Conservation (phyloP, 2,888 invertebrate species). For the Agrotis segetum region DNA sequence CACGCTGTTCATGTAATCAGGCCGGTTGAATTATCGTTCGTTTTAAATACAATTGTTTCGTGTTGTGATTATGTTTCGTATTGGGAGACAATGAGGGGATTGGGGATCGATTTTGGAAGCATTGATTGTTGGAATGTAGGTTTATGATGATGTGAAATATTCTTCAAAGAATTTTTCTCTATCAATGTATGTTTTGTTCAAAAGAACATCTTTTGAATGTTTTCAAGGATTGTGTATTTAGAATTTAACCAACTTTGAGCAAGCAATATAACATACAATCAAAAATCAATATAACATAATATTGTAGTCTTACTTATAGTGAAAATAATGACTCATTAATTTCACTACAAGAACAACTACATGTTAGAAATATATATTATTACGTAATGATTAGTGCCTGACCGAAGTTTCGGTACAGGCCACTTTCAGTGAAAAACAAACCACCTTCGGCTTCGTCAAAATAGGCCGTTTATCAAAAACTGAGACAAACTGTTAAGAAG, state of each 20-base stretch:
- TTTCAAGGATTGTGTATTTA: not conserved
- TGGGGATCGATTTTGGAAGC: not conserved
- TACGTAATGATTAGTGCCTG: slow-evolving; percentile 1
- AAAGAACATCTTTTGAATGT: not conserved
- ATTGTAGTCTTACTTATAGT: too few relatives aligned
- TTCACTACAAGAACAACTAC: slow-evolving; percentile 1
- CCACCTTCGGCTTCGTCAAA: too few relatives aligned
- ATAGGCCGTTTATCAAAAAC: too few relatives aligned
- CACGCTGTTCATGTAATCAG: slow-evolving; percentile 80
- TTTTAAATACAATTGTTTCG: slow-evolving; percentile 74
- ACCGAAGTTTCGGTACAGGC: too few relatives aligned
- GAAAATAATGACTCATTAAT: slow-evolving; percentile 21
- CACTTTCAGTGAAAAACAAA: too few relatives aligned
- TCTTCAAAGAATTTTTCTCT: slow-evolving; percentile 8
- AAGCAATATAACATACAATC: not conserved
- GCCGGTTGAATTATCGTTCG: slow-evolving; percentile 79
- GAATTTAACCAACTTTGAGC: not conserved
- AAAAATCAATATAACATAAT: too few relatives aligned
- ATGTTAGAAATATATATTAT: slow-evolving; percentile 28
- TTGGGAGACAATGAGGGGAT: slow-evolving; percentile 14
- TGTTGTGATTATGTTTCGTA: slow-evolving; percentile 31
- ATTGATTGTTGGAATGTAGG: not conserved
- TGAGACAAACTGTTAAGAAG: too few relatives aligned
- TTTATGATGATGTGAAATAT: not conserved
- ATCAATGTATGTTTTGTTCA: slow-evolving; percentile 25